Percentiles rank a stretch among this genome's conserved stretches.
phyloP scores from a whole-genome alignment of 1,140 invertebrate genomes.

The Hydropsyche tenuis region DNA sequence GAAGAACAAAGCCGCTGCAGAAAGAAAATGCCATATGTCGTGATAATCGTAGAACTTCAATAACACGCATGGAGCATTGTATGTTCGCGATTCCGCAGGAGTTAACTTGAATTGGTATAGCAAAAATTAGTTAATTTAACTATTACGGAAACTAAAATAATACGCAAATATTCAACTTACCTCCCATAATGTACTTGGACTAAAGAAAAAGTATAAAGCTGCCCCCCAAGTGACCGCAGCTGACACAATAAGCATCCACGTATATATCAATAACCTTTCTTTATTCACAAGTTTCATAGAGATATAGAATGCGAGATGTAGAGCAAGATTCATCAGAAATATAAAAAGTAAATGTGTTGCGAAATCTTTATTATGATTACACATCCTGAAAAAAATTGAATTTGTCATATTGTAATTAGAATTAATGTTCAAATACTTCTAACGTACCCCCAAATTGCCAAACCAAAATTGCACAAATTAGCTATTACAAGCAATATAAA shows the following conservation, averaged over 20 bases:
- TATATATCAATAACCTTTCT: constrained; percentile 70
- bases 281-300: constrained; percentile 79
- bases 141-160: not conserved
- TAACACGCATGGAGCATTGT: constrained; percentile 77
- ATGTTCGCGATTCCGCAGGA: constrained; percentile 78
- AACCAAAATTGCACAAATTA: constrained; percentile 77
- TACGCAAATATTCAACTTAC: constrained; percentile 58
- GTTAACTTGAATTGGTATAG: constrained; percentile 64
- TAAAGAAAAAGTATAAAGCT: constrained; percentile 78
- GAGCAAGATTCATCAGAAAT: constrained; percentile 82
- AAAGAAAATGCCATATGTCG: constrained; percentile 90
- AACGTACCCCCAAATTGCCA: constrained; percentile 74
- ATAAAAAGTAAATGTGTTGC: constrained; percentile 82
- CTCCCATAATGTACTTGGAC: constrained; percentile 82
- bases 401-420: not conserved
- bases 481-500: constrained; percentile 68
- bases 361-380: constrained; percentile 75
- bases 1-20: constrained; percentile 85
- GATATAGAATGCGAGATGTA: constrained; percentile 86
- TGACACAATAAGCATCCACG: constrained; percentile 70
- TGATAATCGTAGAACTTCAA: constrained; percentile 86
- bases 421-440: not conserved
- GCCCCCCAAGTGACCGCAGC: constrained; percentile 71
- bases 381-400: constrained; percentile 53
- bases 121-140: not conserved